Percentiles rank a stretch among this genome's conserved stretches.
Evolutionary conservation across 2,113 vertebrate species (phyloP).

Genomic region (Alethe diademata): DNA sequence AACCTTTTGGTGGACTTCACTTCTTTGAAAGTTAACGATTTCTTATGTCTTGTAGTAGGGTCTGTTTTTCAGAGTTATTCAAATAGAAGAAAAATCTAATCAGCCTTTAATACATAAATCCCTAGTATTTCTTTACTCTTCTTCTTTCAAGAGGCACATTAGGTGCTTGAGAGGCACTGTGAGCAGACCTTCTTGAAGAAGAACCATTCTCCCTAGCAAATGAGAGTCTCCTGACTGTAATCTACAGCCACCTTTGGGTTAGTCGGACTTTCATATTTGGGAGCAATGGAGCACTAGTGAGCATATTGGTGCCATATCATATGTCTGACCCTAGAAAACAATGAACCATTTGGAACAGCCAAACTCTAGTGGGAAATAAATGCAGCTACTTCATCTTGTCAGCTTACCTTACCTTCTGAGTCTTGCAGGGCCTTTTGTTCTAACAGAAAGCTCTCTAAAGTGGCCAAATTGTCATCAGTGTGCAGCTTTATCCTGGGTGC

Average conservation of each 20-base stretch:
- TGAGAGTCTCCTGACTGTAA: background rate
- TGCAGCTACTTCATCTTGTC: background rate
- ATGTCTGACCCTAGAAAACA: background rate
- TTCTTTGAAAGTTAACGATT: background rate
- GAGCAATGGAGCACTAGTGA: background rate
- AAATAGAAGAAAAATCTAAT: background rate
- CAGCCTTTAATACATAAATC: background rate
- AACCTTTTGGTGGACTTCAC: background rate
- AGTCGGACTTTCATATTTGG: background rate
- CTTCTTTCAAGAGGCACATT: background rate
- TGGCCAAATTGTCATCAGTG: background rate
- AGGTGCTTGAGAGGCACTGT: background rate
- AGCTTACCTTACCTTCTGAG: background rate
- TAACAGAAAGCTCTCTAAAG: background rate
- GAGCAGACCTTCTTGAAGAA: background rate
- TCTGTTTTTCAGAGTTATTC: background rate
- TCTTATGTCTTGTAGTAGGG: background rate
- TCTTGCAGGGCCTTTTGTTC: background rate
- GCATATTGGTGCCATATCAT: background rate
- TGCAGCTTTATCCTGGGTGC: background rate
- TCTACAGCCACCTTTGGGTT: background rate
- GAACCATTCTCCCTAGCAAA: background rate
- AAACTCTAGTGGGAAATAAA: background rate
- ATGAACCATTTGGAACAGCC: background rate
- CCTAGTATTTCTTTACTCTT: background rate